Percentiles rank a stretch among this genome's conserved stretches.
Conservation (phyloP, 1,140 invertebrate species). For the Heliothis virescens region DNA sequence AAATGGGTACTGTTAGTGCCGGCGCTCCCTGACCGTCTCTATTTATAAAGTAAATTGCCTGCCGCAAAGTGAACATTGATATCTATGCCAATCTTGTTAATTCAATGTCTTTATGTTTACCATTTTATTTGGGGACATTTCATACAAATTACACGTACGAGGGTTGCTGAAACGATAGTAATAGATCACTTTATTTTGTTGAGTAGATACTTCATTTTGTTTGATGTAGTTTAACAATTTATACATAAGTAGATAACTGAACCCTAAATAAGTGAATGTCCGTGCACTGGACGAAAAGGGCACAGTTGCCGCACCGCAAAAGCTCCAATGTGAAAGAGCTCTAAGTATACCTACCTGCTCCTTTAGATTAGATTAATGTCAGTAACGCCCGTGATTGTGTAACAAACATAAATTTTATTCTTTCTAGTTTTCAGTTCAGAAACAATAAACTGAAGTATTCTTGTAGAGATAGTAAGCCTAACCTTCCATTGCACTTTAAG, state of each 20-base stretch:
- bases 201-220: not conserved
- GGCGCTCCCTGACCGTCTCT: slow-evolving; percentile 74
- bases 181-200: not conserved
- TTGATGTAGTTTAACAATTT: too few species aligned
- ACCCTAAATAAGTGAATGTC: too few species aligned
- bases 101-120: slow-evolving; percentile 57
- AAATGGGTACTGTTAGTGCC: slow-evolving; percentile 77
- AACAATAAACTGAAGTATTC: too few species aligned
- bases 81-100: slow-evolving; percentile 71
- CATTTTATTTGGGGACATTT: slow-evolving; percentile 35
- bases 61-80: slow-evolving; percentile 69
- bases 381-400: too few species aligned
- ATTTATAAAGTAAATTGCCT: slow-evolving; percentile 82
- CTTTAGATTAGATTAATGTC: not conserved
- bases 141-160: slow-evolving; percentile 29
- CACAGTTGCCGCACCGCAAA: too few species aligned
- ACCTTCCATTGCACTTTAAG: too few species aligned
- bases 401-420: too few species aligned
- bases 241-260: too few species aligned
- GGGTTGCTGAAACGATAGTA: slow-evolving; percentile 17
- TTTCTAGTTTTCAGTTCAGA: too few species aligned
- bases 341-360: not conserved
- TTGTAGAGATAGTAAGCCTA: too few species aligned
- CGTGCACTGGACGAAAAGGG: too few species aligned
- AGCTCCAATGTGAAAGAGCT: too few species aligned